phyloP scores from a whole-genome alignment of 1,140 invertebrate genomes.

The Eupristina koningsbergeri region DNA sequence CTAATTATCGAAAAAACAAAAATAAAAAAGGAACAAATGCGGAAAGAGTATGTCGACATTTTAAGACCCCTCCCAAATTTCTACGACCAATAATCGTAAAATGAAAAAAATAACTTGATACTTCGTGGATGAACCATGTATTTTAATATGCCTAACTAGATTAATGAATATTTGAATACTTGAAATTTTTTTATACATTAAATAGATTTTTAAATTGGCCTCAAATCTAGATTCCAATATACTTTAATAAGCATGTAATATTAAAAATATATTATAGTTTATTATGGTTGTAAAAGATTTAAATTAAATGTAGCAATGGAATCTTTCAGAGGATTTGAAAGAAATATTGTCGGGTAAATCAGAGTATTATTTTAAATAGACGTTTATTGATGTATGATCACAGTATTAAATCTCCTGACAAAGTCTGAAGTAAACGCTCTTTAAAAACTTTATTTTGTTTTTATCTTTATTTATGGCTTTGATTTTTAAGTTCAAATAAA shows the following conservation, averaged over 20 bases:
- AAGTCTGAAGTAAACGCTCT: neutral
- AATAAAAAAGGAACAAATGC: too few relatives aligned
- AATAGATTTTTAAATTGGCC: too few relatives aligned
- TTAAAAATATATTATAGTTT: neutral
- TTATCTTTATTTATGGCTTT: neutral
- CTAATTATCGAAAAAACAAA: too few relatives aligned
- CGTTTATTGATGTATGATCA: neutral
- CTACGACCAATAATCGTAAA: too few relatives aligned
- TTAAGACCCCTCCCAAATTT: too few relatives aligned
- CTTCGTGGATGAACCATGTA: too few relatives aligned
- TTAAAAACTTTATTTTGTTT: neutral
- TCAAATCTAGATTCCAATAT: neutral
- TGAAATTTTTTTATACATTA: too few relatives aligned
- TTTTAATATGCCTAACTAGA: neutral
- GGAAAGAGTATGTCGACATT: too few relatives aligned
- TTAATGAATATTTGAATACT: neutral
- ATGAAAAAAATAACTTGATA: too few relatives aligned
- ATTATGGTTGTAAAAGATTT: neutral
- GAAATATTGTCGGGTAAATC: neutral
- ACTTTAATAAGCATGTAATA: neutral
- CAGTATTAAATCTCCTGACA: neutral
- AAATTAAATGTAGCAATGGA: neutral
- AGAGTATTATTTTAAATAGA: neutral
- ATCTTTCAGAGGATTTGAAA: neutral
- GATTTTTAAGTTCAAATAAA: neutral